Percentiles rank a stretch among this genome's conserved stretches.
These are phyloP conservation scores for Ctenosaura bakeri DNA, from an alignment of 2,797 vertebrate genomes.

Conservation along the genomic window DNA sequence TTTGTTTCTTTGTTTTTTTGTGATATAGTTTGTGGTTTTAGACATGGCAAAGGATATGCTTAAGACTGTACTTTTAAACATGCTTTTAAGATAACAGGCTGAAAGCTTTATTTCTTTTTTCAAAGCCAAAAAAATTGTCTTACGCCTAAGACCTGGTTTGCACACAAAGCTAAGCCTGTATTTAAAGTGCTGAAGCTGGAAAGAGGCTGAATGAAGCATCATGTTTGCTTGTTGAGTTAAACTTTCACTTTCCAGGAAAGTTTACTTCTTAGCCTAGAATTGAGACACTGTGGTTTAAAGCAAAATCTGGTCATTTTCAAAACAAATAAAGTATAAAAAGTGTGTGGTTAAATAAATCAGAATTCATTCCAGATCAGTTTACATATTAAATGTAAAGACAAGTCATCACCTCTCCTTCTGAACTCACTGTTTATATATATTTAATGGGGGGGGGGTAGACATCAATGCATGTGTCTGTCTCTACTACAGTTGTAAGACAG, in stretches of 20 bases:
- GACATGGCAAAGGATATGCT: neutral
- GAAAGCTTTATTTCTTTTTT: neutral
- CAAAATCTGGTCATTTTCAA: neutral
- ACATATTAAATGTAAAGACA: no score
- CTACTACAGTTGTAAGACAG: no score
- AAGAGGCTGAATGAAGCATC: neutral
- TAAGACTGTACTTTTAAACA: neutral
- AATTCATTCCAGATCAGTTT: no score
- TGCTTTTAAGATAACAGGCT: neutral
- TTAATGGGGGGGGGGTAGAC: no score
- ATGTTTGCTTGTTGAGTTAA: neutral
- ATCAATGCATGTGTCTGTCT: no score
- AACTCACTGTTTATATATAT: no score
- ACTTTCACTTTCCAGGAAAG: neutral
- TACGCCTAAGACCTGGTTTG: neutral
- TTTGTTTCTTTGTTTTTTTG: neutral
- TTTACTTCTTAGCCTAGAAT: neutral
- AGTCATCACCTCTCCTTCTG: no score
- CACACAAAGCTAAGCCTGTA: neutral
- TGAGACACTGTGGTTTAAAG: neutral
- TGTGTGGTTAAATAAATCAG: no score
- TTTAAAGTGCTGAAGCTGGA: neutral
- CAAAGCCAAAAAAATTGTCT: no score
- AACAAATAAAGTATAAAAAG: neutral
- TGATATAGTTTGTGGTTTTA: neutral